phyloP scores from a whole-genome alignment of 35 echinoderm and acorn worm species.

The Apostichopus californicus region DNA sequence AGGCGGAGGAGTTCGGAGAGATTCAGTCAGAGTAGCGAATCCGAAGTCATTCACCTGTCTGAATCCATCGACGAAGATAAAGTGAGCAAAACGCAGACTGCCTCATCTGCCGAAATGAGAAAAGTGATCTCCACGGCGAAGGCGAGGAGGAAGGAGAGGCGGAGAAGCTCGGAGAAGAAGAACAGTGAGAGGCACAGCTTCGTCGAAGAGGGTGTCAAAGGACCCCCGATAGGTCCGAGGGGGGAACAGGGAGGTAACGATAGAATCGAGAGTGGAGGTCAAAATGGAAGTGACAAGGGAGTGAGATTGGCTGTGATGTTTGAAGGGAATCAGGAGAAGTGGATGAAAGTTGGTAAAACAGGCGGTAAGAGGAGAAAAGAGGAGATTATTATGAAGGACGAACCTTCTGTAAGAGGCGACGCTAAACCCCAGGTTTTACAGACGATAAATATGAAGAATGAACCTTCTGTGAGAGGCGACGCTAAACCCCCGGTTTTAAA shows the following conservation, averaged over 20 bases:
- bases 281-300: neutral
- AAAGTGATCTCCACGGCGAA: neutral
- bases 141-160: neutral
- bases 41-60: neutral
- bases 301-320: neutral
- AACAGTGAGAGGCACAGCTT: neutral
- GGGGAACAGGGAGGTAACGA: neutral
- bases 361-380: neutral
- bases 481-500: no score
- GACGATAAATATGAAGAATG: neutral
- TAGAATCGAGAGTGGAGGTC: neutral
- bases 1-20: conserved; percentile 35
- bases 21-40: conserved; percentile 5
- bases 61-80: conserved; percentile 2
- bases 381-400: neutral
- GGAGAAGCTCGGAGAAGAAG: neutral
- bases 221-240: neutral
- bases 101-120: neutral
- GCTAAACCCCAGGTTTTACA: no score
- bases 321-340: neutral
- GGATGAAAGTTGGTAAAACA: conserved; percentile 19
- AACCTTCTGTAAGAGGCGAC: neutral
- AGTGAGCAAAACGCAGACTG: neutral
- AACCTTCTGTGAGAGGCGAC: neutral
- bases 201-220: neutral